These are phyloP conservation scores for Rutpela maculata DNA, from an alignment of 2,888 invertebrate genomes.

Conservation along the genomic window DNA sequence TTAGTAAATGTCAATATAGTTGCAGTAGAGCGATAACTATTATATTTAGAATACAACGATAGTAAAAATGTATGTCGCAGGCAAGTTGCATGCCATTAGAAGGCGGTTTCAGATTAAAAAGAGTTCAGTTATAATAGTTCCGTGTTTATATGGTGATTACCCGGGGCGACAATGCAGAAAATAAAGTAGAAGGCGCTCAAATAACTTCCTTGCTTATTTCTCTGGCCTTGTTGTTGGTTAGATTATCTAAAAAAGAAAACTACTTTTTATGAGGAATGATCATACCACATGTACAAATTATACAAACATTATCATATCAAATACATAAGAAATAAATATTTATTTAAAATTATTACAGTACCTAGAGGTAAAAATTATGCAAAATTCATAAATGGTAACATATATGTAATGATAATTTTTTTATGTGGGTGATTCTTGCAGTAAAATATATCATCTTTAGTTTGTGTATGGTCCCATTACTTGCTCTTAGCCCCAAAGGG, in stretches of 20 bases:
- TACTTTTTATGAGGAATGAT: background rate
- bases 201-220: background rate
- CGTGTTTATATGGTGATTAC: slow-evolving; percentile 54
- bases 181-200: slow-evolving; percentile 24
- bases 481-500: too few species aligned
- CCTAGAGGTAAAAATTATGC: too few species aligned
- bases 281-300: background rate
- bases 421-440: too few species aligned
- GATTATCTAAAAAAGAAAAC: background rate
- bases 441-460: too few species aligned
- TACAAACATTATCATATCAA: background rate
- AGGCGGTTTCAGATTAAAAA: slow-evolving; percentile 48
- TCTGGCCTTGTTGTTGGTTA: background rate
- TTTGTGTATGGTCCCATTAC: too few species aligned
- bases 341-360: too few species aligned
- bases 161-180: slow-evolving; percentile 48
- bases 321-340: too few species aligned
- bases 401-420: too few species aligned
- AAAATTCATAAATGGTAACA: too few species aligned
- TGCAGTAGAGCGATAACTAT: slow-evolving; percentile 27
- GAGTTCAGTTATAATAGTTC: slow-evolving; percentile 49
- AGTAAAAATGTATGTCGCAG: slow-evolving; percentile 51
- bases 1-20: slow-evolving; percentile 36
- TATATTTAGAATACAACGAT: slow-evolving; percentile 34
- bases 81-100: slow-evolving; percentile 50